Conservation (phyloP, 2,113 vertebrate species). For the Elephas maximus region DNA sequence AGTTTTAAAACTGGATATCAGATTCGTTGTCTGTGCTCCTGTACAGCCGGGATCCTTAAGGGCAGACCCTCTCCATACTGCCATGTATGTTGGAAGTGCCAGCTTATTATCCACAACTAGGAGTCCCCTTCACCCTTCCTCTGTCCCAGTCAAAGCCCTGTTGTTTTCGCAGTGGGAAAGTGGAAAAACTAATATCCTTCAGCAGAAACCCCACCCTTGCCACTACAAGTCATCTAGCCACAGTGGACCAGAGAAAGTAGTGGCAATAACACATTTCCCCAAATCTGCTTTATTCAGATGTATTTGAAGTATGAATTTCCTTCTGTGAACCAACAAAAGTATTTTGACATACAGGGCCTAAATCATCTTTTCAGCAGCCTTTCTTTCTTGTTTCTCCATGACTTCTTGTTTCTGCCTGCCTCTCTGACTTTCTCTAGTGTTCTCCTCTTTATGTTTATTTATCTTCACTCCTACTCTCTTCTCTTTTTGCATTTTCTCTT, state of each 20-base stretch:
- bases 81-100: not conserved
- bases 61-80: not conserved
- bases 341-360: not conserved
- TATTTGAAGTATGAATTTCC: not conserved
- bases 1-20: not conserved
- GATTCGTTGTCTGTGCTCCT: not conserved
- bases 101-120: not conserved
- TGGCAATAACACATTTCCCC: not conserved
- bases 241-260: not conserved
- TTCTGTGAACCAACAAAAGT: not conserved
- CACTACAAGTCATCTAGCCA: not conserved
- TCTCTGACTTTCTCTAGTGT: not conserved
- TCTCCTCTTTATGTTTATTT: conserved; percentile 35
- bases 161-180: not conserved
- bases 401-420: not conserved
- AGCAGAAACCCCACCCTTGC: not conserved
- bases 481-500: not conserved
- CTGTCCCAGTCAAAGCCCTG: not conserved
- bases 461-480: not conserved
- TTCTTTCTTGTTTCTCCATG: not conserved
- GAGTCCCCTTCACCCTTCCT: not conserved
- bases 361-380: not conserved
- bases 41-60: not conserved
- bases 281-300: not conserved
- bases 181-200: not conserved